A percentile compares a stretch with the other conserved stretches of the same genome.
Conservation (phyloP, 2,888 invertebrate genomes). For the Anodontia alba region DNA sequence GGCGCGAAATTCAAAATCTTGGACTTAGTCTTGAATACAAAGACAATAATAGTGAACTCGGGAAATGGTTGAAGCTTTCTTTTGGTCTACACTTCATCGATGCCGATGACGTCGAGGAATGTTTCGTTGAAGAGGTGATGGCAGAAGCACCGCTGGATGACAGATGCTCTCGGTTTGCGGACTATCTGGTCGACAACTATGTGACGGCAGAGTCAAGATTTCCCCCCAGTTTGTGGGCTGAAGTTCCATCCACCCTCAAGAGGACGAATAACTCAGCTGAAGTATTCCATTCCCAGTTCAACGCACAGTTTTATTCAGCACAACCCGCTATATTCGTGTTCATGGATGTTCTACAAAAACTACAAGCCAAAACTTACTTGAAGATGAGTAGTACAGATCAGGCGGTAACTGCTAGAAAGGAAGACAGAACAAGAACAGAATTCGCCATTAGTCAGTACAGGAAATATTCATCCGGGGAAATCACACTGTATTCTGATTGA, state of each 20-base stretch:
- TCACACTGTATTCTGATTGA: no score
- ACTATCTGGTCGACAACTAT: background rate
- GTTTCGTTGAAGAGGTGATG: background rate
- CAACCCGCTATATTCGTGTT: background rate
- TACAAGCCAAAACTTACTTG: background rate
- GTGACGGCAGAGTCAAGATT: background rate
- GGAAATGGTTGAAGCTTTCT: background rate
- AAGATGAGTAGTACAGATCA: background rate
- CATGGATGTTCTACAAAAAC: constrained; percentile 3
- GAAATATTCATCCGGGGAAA: constrained; percentile 4
- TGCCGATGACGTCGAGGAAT: background rate
- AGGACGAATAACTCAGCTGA: background rate
- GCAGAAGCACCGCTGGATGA: background rate
- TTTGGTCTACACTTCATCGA: constrained; percentile 1
- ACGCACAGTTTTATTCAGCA: constrained; percentile 6
- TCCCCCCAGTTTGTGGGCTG: background rate
- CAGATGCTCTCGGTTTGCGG: no score
- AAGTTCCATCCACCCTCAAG: constrained; percentile 1
- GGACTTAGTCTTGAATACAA: no score
- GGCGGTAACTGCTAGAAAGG: background rate
- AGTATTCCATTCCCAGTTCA: constrained; percentile 7
- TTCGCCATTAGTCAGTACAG: background rate
- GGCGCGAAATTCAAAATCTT: no score
- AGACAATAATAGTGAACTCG: background rate
- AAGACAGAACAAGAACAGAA: background rate